Evolutionary conservation across 2,797 vertebrate species (phyloP), one percentile per base, ranked within the genome.

Genomic region (Menidia menidia): DNA sequence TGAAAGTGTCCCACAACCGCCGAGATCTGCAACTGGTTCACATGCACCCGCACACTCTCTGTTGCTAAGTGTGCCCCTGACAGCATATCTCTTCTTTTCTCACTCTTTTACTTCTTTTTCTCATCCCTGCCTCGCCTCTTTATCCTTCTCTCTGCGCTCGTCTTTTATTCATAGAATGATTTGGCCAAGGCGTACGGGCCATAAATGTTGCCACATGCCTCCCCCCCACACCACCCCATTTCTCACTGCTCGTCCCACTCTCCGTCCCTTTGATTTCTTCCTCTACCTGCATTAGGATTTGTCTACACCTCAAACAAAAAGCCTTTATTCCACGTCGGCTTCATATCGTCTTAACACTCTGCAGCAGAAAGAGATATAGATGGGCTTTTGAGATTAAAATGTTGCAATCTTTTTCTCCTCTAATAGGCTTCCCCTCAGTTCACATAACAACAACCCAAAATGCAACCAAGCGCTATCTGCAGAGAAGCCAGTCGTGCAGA

Each of bases 91-190:
- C 52, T 70, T 57, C 67, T 76, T 78, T 59, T 84, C 76, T 77
- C 47, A 19, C 75, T 78, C 75, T 72, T 85, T 87, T 84, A 60
- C 53, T 66, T 42, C 64, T 61, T 73, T 60, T 71, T 53, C 78
- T 71, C 68, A 32, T 75, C 75, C 75, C 42, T 35, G 71, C 82
- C 64, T 77, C 71, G 78, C 74, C 80, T 77, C 77, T 80, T 80
- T 71, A 87, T 83, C 77, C 57, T 80, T 71, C 71, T 69, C 81
- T 81, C 71, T 68, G 72, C 51, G 53, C 83, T 88, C 59, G 67
- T 90, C 84, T 90, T 90, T 91, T 89, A 91, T 90, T 92, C 86
- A 91, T 92, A 73, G 75, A 87, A 71, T 82, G 77, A 78, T 86
- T 88, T 83, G 87, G 84, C 83, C 45, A 3, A 18, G 64, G 71